Evolutionary conservation across 2,113 vertebrate species (phyloP).

Genomic region (Toxotes chatareus): DNA sequence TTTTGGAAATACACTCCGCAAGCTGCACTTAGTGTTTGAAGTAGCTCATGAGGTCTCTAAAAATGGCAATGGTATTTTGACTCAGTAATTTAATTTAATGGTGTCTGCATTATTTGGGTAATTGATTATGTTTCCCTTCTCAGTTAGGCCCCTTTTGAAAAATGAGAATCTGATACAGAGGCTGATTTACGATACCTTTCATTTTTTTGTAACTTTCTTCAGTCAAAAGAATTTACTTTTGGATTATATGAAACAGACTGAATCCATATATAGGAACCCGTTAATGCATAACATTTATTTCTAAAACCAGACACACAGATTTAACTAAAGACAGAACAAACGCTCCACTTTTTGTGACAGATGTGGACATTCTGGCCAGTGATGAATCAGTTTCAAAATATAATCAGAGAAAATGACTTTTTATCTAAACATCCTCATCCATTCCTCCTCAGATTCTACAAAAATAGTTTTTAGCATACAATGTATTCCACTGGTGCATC

Average conservation of each 20-base stretch:
- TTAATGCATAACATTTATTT: not conserved
- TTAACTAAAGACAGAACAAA: conserved; percentile 4
- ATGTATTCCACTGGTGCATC: conserved; percentile 28
- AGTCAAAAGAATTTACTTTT: not conserved
- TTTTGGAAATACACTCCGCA: not conserved
- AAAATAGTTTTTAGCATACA: conserved; percentile 50
- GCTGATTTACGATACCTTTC: not conserved
- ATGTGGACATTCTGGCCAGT: not conserved
- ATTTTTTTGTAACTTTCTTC: not conserved
- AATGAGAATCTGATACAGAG: not conserved
- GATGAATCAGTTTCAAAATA: conserved; percentile 28
- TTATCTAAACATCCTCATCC: conserved; percentile 50
- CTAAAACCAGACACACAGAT: conserved; percentile 1
- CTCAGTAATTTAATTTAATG: not conserved
- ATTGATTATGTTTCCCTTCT: not conserved
- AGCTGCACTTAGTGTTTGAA: not conserved
- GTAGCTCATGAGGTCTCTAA: not conserved
- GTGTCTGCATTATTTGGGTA: not conserved
- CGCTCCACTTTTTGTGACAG: conserved; percentile 6
- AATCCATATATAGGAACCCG: not conserved
- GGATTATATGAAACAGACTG: not conserved
- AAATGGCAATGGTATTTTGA: not conserved
- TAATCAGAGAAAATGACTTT: conserved; percentile 21
- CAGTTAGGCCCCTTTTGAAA: not conserved
- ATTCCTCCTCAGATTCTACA: conserved; percentile 27